These are phyloP conservation scores for Danio choprae DNA, from an alignment of 2,797 vertebrate species.

Conservation along the genomic window DNA sequence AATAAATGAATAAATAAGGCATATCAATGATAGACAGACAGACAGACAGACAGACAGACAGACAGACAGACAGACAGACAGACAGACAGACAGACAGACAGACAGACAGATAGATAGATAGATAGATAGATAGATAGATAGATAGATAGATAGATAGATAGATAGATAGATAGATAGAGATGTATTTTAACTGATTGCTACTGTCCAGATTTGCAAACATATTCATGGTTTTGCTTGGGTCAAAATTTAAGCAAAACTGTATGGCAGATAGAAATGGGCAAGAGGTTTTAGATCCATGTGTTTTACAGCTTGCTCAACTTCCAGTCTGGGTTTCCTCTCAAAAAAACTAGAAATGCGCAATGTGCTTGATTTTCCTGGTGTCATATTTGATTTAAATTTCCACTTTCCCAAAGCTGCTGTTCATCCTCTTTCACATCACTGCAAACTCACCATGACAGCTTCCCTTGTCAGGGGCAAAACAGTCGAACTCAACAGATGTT, in stretches of 20 bases:
- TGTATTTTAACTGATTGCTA: slow-evolving; percentile 7
- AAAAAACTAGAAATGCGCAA: neutral
- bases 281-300: neutral
- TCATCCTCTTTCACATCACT: slow-evolving; percentile 50
- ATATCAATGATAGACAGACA: too few species aligned
- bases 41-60: too few species aligned
- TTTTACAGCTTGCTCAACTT: slow-evolving; percentile 11
- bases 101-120: too few species aligned
- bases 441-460: slow-evolving; percentile 62
- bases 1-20: too few species aligned
- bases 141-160: too few species aligned
- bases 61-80: too few species aligned
- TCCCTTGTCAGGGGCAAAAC: slow-evolving; percentile 47
- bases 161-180: too few species aligned
- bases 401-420: slow-evolving; percentile 44
- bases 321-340: slow-evolving; percentile 20
- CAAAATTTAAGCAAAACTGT: neutral
- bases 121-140: too few species aligned
- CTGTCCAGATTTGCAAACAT: slow-evolving; percentile 9
- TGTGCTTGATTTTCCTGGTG: slow-evolving; percentile 39
- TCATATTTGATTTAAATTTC: slow-evolving; percentile 53
- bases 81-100: too few species aligned
- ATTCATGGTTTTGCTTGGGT: neutral
- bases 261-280: neutral
- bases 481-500: slow-evolving; percentile 64